Conservation (phyloP, 53 echinoderm and acorn worm species). For the Hippasteria phrygiana region DNA sequence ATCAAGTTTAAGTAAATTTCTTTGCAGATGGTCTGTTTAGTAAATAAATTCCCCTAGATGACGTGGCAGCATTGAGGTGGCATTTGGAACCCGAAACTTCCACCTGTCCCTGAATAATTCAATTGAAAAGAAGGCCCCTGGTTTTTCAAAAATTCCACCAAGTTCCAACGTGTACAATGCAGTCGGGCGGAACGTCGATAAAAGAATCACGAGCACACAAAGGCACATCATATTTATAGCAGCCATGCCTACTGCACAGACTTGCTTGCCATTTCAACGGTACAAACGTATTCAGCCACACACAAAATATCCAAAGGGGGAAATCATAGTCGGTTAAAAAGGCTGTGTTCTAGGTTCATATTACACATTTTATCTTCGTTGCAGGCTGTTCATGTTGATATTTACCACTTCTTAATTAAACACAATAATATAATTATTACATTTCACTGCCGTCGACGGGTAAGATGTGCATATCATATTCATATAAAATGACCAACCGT, state of each 20-base stretch:
- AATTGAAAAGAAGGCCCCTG: neutral
- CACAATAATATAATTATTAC: too few species aligned
- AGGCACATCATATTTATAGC: neutral
- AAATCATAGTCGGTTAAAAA: too few species aligned
- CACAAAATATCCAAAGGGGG: too few species aligned
- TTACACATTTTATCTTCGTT: neutral
- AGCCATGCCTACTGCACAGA: too few species aligned
- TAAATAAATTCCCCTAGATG: neutral
- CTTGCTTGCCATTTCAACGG: too few species aligned
- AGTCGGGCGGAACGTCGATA: neutral
- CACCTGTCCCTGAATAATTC: neutral
- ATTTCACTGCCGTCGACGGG: neutral
- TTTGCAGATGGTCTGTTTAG: neutral
- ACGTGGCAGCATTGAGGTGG: neutral
- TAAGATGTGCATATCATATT: too few species aligned
- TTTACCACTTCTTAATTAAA: too few species aligned
- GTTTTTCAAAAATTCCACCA: neutral
- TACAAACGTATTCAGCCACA: too few species aligned
- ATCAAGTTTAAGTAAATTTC: too few species aligned
- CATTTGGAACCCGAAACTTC: neutral
- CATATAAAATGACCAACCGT: too few species aligned
- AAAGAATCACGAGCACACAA: neutral
- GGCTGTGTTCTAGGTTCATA: too few species aligned
- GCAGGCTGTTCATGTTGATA: neutral
- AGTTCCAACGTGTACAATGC: neutral